Evolutionary conservation across 2,888 invertebrate species (phyloP), one percentile per base, ranked within the genome.

Genomic region (Augiades crinisus): DNA sequence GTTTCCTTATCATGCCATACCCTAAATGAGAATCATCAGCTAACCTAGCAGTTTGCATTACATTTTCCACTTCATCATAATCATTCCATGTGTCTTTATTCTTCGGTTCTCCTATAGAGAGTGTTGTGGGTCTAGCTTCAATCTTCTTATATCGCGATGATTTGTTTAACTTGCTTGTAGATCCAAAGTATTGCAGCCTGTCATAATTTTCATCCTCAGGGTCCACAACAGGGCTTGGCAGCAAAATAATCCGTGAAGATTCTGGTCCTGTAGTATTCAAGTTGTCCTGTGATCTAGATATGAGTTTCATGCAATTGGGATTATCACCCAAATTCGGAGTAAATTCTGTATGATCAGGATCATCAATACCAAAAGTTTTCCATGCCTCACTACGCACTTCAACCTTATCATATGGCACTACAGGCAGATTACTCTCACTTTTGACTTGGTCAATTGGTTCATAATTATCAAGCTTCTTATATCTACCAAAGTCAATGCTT

Each of bases 11-110:
- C 71, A 94, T 91, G 4, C 95, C 95, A 74, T 96, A 95, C 0
- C 96, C 95, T 60, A 94, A 90, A 78, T 95, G 94, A 54, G 94
- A 95, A 69, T 96, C 95, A 72, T 96, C 95, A 34, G 95, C 95
- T 61, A 94, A 80, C 62, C 95, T 91, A 33, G 93, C 93, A 34
- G 94, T 90, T 63, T 94, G 93, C 87, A 94, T 92, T 0, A 90
- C 87, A 79, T 92, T 92, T 58, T 92, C 92, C 46, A 95, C 94
- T 67, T 95, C 92, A 74, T 95, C 95, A 71, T 95, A 95, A 75
- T 95, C 94, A 75, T 94, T 94, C 85, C 93, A 93, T 12, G 90
- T 89, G 43, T 90, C 90, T 66, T 88, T 88, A 62, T 60, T 76
- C 60, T 88, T 87, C n/a, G 76, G 64, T 43, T 87, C 86, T 55